Evolutionary conservation across 2,113 vertebrate genomes (phyloP).

Genomic region (Salvelinus namaycush): DNA sequence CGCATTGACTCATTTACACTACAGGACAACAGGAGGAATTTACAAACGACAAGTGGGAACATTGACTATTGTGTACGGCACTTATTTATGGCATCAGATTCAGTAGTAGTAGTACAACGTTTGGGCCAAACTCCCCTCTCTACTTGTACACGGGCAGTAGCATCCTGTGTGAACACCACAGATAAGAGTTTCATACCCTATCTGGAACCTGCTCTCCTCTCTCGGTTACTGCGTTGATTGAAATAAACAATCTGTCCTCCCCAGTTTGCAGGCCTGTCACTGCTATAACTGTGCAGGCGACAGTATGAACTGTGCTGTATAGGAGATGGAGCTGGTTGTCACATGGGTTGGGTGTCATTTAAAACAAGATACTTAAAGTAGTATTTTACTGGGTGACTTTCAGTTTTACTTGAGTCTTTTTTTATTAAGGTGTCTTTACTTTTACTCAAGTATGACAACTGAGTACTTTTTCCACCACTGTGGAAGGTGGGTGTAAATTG

Average conservation of each 20-base stretch:
- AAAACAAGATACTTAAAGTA: no score
- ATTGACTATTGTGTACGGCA: background rate
- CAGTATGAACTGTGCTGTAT: no score
- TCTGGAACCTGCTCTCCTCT: no score
- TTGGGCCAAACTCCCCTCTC: background rate
- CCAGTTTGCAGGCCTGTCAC: background rate
- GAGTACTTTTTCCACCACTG: no score
- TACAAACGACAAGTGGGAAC: background rate
- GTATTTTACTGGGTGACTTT: no score
- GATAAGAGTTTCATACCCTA: background rate
- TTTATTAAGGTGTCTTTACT: no score
- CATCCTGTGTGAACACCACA: background rate
- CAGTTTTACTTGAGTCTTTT: no score
- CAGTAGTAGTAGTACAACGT: background rate
- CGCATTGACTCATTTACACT: background rate
- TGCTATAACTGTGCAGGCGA: background rate
- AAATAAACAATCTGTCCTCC: background rate
- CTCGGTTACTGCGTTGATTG: background rate
- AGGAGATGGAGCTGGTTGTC: no score
- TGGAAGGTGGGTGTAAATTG: no score
- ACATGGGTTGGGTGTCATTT: no score
- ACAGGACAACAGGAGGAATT: background rate
- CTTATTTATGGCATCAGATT: slow-evolving; percentile 2
- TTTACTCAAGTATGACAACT: no score
- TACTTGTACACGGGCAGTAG: background rate